These are phyloP conservation scores for Nephrotoma appendiculata DNA, from an alignment of 2,888 invertebrate genomes.

Conservation along the genomic window DNA sequence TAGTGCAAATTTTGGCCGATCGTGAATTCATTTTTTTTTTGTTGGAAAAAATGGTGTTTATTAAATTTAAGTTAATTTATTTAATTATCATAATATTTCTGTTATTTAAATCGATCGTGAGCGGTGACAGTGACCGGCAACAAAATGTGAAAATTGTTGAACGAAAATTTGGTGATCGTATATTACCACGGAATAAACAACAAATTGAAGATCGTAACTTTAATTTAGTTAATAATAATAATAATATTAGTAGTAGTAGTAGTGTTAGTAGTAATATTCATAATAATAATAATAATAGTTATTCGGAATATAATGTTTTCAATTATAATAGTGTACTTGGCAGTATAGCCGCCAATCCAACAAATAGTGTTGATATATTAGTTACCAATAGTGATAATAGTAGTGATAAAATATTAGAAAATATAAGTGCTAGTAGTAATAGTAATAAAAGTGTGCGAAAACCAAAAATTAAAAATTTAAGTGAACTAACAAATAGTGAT, in stretches of 20 bases:
- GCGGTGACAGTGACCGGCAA: not conserved
- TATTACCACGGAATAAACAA: constrained; percentile 21
- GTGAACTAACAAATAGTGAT: constrained; percentile 4
- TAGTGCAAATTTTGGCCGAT: not conserved
- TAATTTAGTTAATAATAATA: constrained; percentile 17
- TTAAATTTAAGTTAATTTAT: not conserved
- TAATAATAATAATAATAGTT: constrained; percentile 17
- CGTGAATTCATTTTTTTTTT: not conserved
- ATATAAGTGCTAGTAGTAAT: not conserved
- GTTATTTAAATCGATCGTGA: not conserved
- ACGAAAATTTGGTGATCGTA: constrained; percentile 26
- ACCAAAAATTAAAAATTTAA: not conserved
- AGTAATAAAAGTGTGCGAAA: constrained; percentile 4
- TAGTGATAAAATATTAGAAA: not conserved
- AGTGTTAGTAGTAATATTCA: constrained; percentile 12
- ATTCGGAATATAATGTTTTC: constrained; percentile 10
- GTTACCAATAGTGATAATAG: not conserved
- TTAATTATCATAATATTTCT: not conserved
- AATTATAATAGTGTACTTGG: constrained; percentile 4
- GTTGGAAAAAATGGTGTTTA: not conserved
- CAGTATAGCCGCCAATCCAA: not conserved
- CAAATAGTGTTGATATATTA: not conserved
- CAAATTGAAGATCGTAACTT: constrained; percentile 13
- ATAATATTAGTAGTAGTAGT: constrained; percentile 18
- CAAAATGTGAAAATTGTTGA: constrained; percentile 1